Evolutionary conservation across 37 sponge, comb jelly and placozoan genomes (phyloP).

Genomic region (Oscarella lobularis): DNA sequence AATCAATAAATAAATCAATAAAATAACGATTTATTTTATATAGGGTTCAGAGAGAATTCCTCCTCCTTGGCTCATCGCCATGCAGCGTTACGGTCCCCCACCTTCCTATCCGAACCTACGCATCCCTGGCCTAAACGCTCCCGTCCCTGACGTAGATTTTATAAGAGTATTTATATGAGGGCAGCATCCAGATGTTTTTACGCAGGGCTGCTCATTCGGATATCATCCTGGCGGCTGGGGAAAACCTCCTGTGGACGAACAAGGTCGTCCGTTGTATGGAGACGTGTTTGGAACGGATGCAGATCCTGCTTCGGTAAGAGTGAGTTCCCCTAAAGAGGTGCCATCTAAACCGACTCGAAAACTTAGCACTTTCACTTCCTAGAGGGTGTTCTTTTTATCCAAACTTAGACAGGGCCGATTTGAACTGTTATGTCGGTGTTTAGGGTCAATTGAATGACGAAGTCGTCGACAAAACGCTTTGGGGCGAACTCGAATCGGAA

Average conservation of each 20-base stretch:
- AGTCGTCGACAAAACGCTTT: constrained; percentile 55
- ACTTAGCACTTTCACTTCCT: neutral
- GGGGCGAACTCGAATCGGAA: constrained; percentile 94
- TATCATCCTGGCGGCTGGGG: constrained; percentile 98
- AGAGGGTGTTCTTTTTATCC: neutral
- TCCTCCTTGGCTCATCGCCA: constrained; percentile 97
- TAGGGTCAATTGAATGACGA: no score
- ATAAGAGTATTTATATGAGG: no score
- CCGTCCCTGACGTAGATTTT: constrained; percentile 78
- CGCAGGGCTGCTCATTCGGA: constrained; percentile 75
- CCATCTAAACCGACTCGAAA: neutral
- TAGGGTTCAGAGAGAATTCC: constrained; percentile 75
- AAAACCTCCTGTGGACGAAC: constrained; percentile 96
- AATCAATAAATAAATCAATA: no score
- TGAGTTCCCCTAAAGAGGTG: neutral
- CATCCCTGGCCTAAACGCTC: constrained; percentile 89
- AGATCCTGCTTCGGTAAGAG: neutral
- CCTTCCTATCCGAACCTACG: constrained; percentile 94
- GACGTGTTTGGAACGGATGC: constrained; percentile 90
- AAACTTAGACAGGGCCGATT: neutral
- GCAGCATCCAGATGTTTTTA: neutral
- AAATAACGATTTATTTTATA: neutral
- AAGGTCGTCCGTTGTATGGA: constrained; percentile 94
- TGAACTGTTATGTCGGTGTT: neutral
- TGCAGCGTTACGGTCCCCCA: constrained; percentile 98